A percentile compares a stretch with the other conserved stretches of the same genome.
Evolutionary conservation across 2,113 vertebrate species (phyloP).

Genomic region (Rattus norvegicus): GRCr8 NC_086022.1:114748501-114749000

Average conservation of each 20-base stretch:
- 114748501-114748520: not conserved
- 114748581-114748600: not conserved
- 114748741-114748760: too few relatives aligned
- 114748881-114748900: not conserved
- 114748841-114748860: not conserved
- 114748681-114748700: not conserved
- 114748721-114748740: not conserved
- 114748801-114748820: not conserved
- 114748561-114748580: accelerated
- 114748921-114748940: not conserved
- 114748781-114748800: not conserved
- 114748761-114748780: not conserved
- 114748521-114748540: not conserved
- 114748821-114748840: not conserved
- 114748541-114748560: accelerated
- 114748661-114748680: not conserved
- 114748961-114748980: not conserved
- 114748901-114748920: not conserved
- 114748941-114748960: not conserved
- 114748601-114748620: not conserved
- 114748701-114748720: not conserved
- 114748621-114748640: not conserved
- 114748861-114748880: not conserved
- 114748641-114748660: not conserved
- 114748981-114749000: not conserved